Evolutionary conservation across 2,797 vertebrate genomes (phyloP).

Genomic region (Staurois parvus): DNA sequence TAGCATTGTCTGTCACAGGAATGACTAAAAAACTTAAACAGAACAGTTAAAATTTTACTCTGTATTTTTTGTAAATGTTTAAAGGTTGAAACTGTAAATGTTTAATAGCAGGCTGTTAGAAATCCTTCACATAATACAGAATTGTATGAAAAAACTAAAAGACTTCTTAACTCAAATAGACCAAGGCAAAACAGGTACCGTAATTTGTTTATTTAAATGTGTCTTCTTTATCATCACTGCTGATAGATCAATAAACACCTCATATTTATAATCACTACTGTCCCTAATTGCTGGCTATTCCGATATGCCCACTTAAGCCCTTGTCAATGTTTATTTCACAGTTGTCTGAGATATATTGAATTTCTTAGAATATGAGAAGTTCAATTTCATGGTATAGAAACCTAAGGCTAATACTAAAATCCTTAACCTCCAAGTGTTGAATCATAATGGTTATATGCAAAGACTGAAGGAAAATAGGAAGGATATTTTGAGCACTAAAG

Average conservation of each 20-base stretch:
- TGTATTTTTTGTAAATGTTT: background rate
- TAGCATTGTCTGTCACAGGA: background rate
- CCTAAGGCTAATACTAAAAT: background rate
- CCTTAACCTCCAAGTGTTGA: background rate
- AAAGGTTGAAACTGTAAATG: constrained; percentile 13
- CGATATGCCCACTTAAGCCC: constrained; percentile 5
- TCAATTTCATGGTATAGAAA: background rate
- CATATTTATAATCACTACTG: constrained; percentile 8
- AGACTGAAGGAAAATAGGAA: background rate
- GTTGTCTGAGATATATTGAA: constrained; percentile 25
- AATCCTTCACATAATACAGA: constrained; percentile 12
- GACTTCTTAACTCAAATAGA: constrained; percentile 11
- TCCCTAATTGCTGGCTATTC: constrained; percentile 6
- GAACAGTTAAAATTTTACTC: constrained; percentile 18
- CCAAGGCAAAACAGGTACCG: background rate
- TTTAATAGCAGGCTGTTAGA: constrained; percentile 20
- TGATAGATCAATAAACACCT: constrained; percentile 22
- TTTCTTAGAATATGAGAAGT: constrained; percentile 22
- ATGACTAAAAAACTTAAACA: background rate
- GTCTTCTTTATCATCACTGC: background rate
- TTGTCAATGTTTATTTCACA: constrained; percentile 42
- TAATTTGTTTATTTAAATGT: constrained; percentile 19
- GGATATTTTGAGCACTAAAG: background rate
- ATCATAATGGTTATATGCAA: background rate
- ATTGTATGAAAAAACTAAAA: constrained; percentile 12